Evolutionary conservation across 35 echinoderm and acorn worm genomes (phyloP).

Genomic region (Apostichopus californicus): DNA sequence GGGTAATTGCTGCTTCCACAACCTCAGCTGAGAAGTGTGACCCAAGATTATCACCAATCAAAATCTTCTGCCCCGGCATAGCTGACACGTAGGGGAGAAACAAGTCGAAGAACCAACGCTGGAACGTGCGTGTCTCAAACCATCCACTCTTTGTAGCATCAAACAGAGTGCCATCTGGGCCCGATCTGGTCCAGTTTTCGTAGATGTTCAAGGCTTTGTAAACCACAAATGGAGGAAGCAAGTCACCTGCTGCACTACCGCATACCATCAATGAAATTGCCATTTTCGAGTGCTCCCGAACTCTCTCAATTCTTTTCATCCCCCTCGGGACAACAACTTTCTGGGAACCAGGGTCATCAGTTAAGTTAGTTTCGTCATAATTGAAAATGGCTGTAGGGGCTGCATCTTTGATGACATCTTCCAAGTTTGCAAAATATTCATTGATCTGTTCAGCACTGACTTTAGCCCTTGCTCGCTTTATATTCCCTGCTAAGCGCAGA

Average conservation of each 20-base stretch:
- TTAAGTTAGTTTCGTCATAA: slow-evolving; percentile 53
- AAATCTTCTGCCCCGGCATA: slow-evolving; percentile 1
- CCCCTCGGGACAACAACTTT: slow-evolving; percentile 21
- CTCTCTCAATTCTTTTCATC: slow-evolving; percentile 10
- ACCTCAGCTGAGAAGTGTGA: slow-evolving; percentile 52
- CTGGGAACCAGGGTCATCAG: slow-evolving; percentile 31
- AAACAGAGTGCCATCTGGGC: slow-evolving; percentile 32
- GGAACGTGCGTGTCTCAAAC: slow-evolving; percentile 44
- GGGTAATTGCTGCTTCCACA: slow-evolving; percentile 27
- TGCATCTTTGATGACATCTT: background rate
- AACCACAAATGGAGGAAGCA: slow-evolving; percentile 43
- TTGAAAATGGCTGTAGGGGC: background rate
- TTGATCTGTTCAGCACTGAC: background rate
- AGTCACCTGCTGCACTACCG: slow-evolving; percentile 10
- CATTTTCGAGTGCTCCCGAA: slow-evolving; percentile 47
- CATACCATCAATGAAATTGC: slow-evolving; percentile 43
- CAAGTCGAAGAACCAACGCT: slow-evolving; percentile 56
- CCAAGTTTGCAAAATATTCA: background rate
- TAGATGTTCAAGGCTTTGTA: slow-evolving; percentile 52
- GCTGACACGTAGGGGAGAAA: slow-evolving; percentile 20
- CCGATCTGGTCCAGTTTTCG: slow-evolving; percentile 43
- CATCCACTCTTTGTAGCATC: slow-evolving; percentile 54
- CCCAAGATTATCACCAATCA: slow-evolving; percentile 34
- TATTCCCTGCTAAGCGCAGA: background rate
- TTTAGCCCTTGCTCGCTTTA: background rate